A percentile compares a stretch with the other conserved stretches of the same genome.
These are phyloP conservation scores for Pollimyrus isidori DNA, from an alignment of 2,113 vertebrate genomes.

Conservation along the genomic window DNA sequence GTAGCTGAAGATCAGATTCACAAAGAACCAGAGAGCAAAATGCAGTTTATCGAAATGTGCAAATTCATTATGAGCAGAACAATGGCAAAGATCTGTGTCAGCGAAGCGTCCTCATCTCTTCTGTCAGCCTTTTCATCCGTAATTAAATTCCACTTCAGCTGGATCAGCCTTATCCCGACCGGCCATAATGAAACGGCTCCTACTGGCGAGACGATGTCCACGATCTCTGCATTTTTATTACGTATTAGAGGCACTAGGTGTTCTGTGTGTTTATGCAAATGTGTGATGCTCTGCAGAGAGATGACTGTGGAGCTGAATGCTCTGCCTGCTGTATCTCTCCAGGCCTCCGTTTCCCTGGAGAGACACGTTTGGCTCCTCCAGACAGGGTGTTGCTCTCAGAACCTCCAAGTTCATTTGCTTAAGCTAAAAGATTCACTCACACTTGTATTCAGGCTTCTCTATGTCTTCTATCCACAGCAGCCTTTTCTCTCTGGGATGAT, in stretches of 20 bases:
- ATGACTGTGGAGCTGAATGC: background rate
- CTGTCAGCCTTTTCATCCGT: background rate
- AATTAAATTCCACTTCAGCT: constrained; percentile 1
- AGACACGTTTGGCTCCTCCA: background rate
- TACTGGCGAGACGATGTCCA: background rate
- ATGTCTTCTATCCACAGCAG: background rate
- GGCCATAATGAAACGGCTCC: background rate
- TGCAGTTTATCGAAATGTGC: background rate
- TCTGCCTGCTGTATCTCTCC: background rate
- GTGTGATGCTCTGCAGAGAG: background rate
- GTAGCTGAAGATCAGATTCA: background rate
- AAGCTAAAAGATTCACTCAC: background rate
- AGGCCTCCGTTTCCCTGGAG: background rate
- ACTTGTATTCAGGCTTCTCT: background rate
- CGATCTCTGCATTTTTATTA: background rate
- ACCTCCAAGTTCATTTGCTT: background rate
- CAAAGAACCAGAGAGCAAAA: background rate
- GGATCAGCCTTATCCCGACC: background rate
- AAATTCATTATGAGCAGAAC: background rate
- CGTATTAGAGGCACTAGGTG: background rate
- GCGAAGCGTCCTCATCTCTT: background rate
- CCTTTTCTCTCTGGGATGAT: background rate
- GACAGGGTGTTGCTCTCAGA: background rate
- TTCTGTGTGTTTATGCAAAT: constrained; percentile 5
- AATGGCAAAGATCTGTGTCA: background rate